Conservation (phyloP, 2,113 vertebrate species). For the Piliocolobus tephrosceles region DNA sequence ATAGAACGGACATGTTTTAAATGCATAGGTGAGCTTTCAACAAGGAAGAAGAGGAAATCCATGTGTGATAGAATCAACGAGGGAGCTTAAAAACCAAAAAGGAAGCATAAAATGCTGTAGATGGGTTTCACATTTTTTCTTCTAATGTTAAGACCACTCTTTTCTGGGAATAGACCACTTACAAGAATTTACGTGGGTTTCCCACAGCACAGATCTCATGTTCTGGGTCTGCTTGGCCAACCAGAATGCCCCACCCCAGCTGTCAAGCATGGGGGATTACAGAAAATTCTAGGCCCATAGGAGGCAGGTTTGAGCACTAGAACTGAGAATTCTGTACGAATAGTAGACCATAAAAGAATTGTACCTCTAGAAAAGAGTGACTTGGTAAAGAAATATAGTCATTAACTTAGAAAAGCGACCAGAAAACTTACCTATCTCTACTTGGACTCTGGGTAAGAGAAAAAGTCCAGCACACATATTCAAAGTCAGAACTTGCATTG, state of each 20-base stretch:
- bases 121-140: neutral
- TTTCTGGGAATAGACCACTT: neutral
- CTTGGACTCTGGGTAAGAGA: neutral
- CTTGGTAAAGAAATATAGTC: neutral
- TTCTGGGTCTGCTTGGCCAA: neutral
- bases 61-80: neutral
- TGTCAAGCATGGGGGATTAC: neutral
- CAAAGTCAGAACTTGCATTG: neutral
- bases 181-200: neutral
- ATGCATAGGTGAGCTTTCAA: neutral
- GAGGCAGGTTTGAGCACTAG: neutral
- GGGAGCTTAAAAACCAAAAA: neutral
- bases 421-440: neutral
- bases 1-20: neutral
- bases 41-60: neutral
- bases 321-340: neutral
- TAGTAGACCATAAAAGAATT: neutral
- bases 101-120: neutral
- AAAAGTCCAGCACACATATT: neutral
- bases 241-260: neutral
- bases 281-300: neutral
- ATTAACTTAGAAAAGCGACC: neutral
- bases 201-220: neutral
- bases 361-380: neutral
- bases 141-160: neutral